Conservation (phyloP, 1,140 invertebrate species). For the Sipha flava region DNA sequence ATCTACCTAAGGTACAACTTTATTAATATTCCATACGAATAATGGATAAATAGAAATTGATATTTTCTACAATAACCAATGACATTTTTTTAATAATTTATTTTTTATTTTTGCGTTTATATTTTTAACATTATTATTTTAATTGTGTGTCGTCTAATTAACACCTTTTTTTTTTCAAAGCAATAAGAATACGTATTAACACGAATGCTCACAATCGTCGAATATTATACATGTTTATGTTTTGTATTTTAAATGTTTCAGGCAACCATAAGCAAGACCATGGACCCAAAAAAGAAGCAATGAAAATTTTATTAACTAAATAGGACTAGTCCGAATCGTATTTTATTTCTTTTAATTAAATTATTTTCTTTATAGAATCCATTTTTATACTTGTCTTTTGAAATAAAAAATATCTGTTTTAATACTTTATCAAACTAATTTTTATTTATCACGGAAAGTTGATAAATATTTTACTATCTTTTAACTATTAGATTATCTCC, state of each 20-base stretch:
- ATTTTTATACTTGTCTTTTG: slow-evolving; percentile 7
- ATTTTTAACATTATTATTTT: too few species aligned
- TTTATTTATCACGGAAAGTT: not conserved
- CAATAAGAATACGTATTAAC: too few species aligned
- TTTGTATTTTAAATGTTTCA: not conserved
- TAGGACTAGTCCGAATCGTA: not conserved
- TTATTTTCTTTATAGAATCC: not conserved
- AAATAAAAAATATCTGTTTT: not conserved
- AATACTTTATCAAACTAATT: not conserved
- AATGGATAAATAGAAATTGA: too few species aligned
- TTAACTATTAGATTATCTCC: too few species aligned
- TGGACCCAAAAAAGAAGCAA: not conserved
- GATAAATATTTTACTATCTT: too few species aligned
- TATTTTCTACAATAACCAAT: too few species aligned
- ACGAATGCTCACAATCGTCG: not conserved
- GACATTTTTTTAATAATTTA: too few species aligned
- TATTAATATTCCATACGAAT: too few species aligned
- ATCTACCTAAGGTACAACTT: too few species aligned
- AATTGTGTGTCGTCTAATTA: too few species aligned
- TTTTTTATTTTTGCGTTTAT: too few species aligned
- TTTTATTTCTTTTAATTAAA: not conserved
- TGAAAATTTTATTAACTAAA: not conserved
- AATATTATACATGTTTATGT: not conserved
- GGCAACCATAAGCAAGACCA: not conserved
- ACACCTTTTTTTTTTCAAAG: too few species aligned